Percentiles rank a stretch among this genome's conserved stretches.
These are phyloP conservation scores for Drosophila fungiperda DNA, from an alignment of 2,888 invertebrate genomes.

Conservation along the genomic window DNA sequence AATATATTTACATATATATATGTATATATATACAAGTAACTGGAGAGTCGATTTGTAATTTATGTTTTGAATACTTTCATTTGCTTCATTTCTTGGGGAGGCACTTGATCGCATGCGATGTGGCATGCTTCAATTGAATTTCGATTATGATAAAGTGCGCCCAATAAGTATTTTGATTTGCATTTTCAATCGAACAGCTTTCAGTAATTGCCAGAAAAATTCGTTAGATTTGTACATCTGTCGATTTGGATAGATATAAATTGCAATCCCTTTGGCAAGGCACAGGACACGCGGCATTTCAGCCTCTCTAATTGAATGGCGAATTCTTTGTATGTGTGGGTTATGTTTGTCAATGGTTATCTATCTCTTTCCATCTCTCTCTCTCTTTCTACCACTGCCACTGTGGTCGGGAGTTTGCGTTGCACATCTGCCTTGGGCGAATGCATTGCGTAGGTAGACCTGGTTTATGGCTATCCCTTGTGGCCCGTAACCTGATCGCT, in stretches of 20 bases:
- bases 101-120: conserved; percentile 42
- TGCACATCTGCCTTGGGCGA: conserved; percentile 60
- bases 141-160: conserved; percentile 30
- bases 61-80: conserved; percentile 30
- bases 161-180: conserved; percentile 27
- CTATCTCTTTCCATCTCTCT: neutral
- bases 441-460: conserved; percentile 63
- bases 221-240: conserved; percentile 21
- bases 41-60: conserved; percentile 25
- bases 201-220: conserved; percentile 34
- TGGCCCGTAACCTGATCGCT: conserved; percentile 72
- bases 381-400: neutral
- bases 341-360: conserved; percentile 50
- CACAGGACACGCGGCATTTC: conserved; percentile 51
- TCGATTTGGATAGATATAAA: conserved; percentile 10
- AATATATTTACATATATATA: neutral
- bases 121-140: conserved; percentile 29
- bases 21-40: neutral
- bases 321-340: conserved; percentile 44
- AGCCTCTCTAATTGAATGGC: conserved; percentile 54
- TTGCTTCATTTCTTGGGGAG: conserved; percentile 26
- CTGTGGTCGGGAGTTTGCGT: conserved; percentile 24
- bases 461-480: conserved; percentile 40
- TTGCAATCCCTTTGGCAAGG: conserved; percentile 38
- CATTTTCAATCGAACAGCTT: conserved; percentile 48